Conservation (phyloP, 2,113 vertebrate species). For the Pseudorectes ferrugineus region DNA sequence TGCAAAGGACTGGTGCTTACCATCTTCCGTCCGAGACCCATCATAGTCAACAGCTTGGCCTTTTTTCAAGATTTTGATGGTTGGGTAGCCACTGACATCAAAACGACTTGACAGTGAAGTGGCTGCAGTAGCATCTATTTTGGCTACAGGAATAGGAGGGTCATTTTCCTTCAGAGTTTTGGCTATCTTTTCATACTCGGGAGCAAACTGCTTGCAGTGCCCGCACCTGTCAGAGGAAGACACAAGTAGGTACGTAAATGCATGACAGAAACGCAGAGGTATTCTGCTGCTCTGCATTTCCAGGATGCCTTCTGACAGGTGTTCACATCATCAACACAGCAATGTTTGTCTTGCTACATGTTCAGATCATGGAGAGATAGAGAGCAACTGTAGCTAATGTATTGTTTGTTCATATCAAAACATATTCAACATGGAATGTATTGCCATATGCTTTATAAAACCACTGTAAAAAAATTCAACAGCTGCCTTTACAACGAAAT, state of each 20-base stretch:
- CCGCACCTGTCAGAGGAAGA: conserved; percentile 82
- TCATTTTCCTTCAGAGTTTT: conserved; percentile 84
- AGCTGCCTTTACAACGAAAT: background rate
- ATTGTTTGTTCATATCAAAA: background rate
- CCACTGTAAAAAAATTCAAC: background rate
- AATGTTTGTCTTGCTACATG: background rate
- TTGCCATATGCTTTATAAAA: background rate
- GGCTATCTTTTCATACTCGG: conserved; percentile 94
- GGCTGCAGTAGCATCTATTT: conserved; percentile 88
- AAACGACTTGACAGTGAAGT: conserved; percentile 80
- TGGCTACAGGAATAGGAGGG: conserved; percentile 90
- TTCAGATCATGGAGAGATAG: background rate
- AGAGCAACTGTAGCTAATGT: background rate
- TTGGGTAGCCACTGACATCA: conserved; percentile 92
- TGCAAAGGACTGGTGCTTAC: conserved; percentile 59
- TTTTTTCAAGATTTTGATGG: conserved; percentile 95
- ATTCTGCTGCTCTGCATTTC: background rate
- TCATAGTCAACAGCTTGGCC: conserved; percentile 92
- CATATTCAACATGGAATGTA: background rate
- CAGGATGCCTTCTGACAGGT: background rate
- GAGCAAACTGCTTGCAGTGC: conserved; percentile 94
- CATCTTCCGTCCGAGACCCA: conserved; percentile 83
- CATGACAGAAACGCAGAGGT: rapidly evolving
- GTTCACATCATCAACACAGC: background rate
- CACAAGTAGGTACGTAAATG: background rate